These are phyloP conservation scores for Callipepla californica DNA, from an alignment of 2,113 vertebrate genomes.

Conservation along the genomic window DNA sequence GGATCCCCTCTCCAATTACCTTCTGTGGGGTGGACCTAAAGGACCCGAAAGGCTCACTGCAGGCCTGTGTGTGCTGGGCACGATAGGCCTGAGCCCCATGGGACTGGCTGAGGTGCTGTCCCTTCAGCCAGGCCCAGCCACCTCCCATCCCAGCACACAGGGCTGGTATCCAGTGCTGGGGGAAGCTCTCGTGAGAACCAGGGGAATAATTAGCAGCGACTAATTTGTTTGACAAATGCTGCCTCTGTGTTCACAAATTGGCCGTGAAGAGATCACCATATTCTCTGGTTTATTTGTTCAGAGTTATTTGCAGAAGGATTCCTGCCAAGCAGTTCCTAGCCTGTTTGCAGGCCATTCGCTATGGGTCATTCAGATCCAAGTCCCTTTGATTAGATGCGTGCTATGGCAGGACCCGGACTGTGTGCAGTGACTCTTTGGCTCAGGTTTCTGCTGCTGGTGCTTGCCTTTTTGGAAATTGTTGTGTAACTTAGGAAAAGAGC, in stretches of 20 bases:
- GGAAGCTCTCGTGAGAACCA: constrained; percentile 41
- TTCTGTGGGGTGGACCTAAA: neutral
- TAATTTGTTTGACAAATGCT: constrained; percentile 68
- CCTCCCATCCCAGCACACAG: neutral
- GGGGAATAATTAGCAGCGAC: constrained; percentile 66
- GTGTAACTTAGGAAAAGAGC: constrained; percentile 41
- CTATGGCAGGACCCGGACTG: neutral
- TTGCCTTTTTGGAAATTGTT: constrained; percentile 40
- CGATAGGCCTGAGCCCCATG: neutral
- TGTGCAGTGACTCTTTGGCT: constrained; percentile 31
- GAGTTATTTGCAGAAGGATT: constrained; percentile 65
- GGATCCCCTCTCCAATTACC: neutral
- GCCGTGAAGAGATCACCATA: constrained; percentile 70
- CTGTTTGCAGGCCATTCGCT: constrained; percentile 52
- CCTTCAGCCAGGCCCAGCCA: neutral
- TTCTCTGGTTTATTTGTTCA: constrained; percentile 64
- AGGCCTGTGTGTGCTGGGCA: neutral
- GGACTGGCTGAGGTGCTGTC: neutral
- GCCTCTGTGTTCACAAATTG: constrained; percentile 70
- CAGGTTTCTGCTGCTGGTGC: neutral
- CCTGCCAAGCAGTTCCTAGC: constrained; percentile 71
- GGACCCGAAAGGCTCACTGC: neutral
- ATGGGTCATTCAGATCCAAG: constrained; percentile 68
- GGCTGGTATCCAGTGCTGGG: constrained; percentile 46
- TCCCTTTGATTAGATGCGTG: constrained; percentile 60